Base-by-base conservation (phyloP, 2,797 vertebrate species). In the Sebastiscus tertius region DNA sequence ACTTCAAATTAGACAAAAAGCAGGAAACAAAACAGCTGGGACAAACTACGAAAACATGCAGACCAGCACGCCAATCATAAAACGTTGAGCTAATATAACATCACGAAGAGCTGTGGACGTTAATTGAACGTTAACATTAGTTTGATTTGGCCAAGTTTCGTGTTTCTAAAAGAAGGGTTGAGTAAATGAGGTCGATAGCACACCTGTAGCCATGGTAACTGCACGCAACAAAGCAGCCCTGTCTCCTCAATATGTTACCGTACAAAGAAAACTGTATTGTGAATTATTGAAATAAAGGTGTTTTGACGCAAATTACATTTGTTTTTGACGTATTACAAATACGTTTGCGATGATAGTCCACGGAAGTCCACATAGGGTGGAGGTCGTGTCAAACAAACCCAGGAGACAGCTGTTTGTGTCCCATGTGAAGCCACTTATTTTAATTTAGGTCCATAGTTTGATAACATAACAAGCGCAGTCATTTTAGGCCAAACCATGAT, bases 241-340 rank as follows among this genome's bases (percentile, higher is more conserved):
- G 42, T 49, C 42, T 49, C 18, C 42, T 49, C 0, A 18, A 8
- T 49, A 49, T 49, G 42, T 49, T 0, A 16, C 42, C 3, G 18
- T 49, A 49, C 16, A 49, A 49, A 0, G 0, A 49, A 49, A 49
- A 49, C 18, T 49, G 18, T 0, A 49, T 49, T 49, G 42, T 18
- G 16, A 49, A 49, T 49, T 20, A 49, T 49, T 49, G 42, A 49
- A 16, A 49, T 49, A 0, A 49, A 49, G 42, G 42, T 49, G 20
- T 4, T 49, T 49, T 46, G 2, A 1, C 1, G 1, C 16, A 0
- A 49, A 49, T 49, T 49, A 0, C 7, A 0, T 49, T 49, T 49
- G 42, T 20, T 49, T 49, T 49, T 49, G 18, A 49, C 0, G 16
- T 49, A 49, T 49, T 18, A 49, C 42, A 49, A 49, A 49, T 18